Evolutionary conservation across 2,113 vertebrate genomes (phyloP), one percentile per base, ranked within the genome.

Genomic region (Danionella cerebrum): DNA sequence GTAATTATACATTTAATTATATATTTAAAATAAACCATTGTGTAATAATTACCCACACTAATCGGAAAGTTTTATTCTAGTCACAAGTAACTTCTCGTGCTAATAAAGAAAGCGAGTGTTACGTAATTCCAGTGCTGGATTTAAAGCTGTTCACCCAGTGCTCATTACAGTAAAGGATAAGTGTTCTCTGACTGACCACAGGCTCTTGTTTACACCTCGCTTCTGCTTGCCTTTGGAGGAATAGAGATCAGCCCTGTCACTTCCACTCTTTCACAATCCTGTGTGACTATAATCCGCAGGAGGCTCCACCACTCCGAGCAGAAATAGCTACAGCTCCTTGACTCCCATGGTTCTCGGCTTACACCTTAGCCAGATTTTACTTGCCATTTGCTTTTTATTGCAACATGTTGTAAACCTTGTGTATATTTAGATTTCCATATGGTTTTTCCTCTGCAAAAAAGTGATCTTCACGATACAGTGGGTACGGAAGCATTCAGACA

Each of bases 251-350:
- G 39, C 19, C 48, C 70, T 57, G 62, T 83, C 82, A 77, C 54
- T 42, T 53, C 58, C 67, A 45, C 74, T 85, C 66, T 78, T 59
- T 44, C 38, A 62, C 47, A 75, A 77, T 84, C 79, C 80, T 75
- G 55, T 77, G 72, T 71, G 82, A 78, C 78, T 65, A 24, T 71
- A 71, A 80, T 69, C 79, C 74, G 71, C 65, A 70, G 76, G 58
- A 24, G 75, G 71, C 72, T 74, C 18, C 60, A 55, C 19, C 57
- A 69, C 58, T 75, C 62, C 63, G 69, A 62, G 70, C 77, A 83
- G 78, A 81, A 85, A 86, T 81, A 86, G 79, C 80, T 59, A 55
- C 75, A 77, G 66, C 19, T 64, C 67, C 39, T 70, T 55, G 21
- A 69, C 67, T 79, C 69, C 67, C 2, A 31, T 67, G 72, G 77